phyloP scores from a whole-genome alignment of 2,113 vertebrate species.

The Actenoides hombroni region DNA sequence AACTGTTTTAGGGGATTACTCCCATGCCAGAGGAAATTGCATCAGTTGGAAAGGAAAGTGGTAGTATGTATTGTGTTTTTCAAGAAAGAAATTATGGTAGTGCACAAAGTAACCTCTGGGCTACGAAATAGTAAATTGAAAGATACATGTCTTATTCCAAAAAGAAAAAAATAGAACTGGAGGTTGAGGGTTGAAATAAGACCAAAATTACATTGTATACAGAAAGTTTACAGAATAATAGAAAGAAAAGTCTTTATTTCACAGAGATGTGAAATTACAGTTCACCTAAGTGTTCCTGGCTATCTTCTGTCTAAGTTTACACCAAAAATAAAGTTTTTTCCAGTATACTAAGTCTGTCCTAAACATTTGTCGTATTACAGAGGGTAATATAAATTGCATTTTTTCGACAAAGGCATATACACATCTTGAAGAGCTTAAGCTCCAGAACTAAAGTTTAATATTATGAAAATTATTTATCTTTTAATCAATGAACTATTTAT shows the following conservation, averaged over 20 bases:
- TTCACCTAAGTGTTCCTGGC: neutral
- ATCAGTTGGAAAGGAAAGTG: neutral
- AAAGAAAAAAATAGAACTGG: neutral
- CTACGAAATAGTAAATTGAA: neutral
- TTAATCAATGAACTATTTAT: neutral
- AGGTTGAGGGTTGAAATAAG: neutral
- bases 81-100: neutral
- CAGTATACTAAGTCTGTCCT: neutral
- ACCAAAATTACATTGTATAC: neutral
- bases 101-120: neutral
- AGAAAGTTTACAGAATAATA: slow-evolving; percentile 9
- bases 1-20: neutral
- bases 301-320: neutral
- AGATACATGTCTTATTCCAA: neutral
- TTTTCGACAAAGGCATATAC: neutral
- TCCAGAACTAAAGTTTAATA: neutral
- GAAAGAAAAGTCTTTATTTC: slow-evolving; percentile 1
- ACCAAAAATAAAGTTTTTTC: neutral
- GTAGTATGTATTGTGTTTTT: neutral
- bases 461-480: neutral
- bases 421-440: neutral
- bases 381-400: neutral
- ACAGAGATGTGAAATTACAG: neutral
- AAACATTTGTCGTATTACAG: neutral
- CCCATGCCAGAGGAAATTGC: neutral